Conservation (phyloP, 2,113 vertebrate genomes). For the Chaetodon trifascialis region DNA sequence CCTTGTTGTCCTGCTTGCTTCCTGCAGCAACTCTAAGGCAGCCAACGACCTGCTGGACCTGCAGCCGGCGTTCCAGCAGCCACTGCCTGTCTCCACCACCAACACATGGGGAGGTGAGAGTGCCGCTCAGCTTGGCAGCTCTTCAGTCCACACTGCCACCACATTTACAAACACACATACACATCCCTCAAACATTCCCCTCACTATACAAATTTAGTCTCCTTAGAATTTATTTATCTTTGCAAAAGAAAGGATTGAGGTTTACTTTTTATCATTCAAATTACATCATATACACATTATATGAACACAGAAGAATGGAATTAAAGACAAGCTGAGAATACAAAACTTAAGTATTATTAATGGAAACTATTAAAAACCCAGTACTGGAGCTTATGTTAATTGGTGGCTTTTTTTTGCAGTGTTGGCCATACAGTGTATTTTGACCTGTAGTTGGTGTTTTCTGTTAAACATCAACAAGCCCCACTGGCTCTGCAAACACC, state of each 20-base stretch:
- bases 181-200: background rate
- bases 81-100: constrained; percentile 87
- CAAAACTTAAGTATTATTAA: background rate
- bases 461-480: background rate
- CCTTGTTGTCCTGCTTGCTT: constrained; percentile 40
- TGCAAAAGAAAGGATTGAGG: background rate
- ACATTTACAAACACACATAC: background rate
- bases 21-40: constrained; percentile 90
- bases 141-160: background rate
- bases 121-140: background rate
- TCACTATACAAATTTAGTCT: background rate
- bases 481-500: background rate
- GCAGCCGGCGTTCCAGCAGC: constrained; percentile 93
- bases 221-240: background rate
- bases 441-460: background rate
- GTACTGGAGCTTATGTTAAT: background rate
- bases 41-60: constrained; percentile 95
- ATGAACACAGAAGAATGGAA: background rate
- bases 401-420: background rate
- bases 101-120: constrained; percentile 96
- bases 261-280: background rate
- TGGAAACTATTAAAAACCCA: background rate
- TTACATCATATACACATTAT: background rate
- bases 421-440: background rate
- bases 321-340: background rate